Conservation (phyloP, 2,888 invertebrate genomes). For the Gastracanthus pulcherrimus region DNA sequence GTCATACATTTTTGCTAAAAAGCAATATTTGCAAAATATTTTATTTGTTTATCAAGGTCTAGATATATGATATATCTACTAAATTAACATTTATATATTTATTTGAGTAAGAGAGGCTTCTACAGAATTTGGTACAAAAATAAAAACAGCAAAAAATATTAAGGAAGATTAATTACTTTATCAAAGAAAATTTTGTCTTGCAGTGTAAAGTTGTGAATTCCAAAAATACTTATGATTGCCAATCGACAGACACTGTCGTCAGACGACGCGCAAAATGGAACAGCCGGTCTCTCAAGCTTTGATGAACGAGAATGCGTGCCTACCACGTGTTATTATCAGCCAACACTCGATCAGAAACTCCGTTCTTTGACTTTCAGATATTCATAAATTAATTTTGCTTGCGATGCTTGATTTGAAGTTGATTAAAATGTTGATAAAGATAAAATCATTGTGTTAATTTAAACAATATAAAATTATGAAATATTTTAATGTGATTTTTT, state of each 20-base stretch:
- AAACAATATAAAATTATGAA: no score
- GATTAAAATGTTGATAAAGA: background rate
- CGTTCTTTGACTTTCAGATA: background rate
- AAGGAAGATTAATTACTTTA: background rate
- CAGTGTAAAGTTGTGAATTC: background rate
- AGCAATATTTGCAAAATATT: background rate
- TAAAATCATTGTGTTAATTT: background rate
- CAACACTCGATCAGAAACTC: background rate
- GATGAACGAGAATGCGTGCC: background rate
- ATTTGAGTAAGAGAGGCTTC: no score
- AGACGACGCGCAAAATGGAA: background rate
- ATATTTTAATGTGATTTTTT: no score
- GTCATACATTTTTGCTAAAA: no score
- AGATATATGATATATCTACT: no score
- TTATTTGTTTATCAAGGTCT: no score
- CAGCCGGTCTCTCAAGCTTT: background rate
- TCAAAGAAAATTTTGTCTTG: background rate
- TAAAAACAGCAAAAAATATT: background rate
- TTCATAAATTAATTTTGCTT: background rate
- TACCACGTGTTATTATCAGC: background rate
- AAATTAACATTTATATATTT: no score
- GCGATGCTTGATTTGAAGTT: background rate
- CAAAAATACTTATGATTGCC: background rate
- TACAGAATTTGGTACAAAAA: background rate
- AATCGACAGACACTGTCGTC: background rate